Conservation (phyloP, 2,888 invertebrate species). For the Lumbricus terrestris region DNA sequence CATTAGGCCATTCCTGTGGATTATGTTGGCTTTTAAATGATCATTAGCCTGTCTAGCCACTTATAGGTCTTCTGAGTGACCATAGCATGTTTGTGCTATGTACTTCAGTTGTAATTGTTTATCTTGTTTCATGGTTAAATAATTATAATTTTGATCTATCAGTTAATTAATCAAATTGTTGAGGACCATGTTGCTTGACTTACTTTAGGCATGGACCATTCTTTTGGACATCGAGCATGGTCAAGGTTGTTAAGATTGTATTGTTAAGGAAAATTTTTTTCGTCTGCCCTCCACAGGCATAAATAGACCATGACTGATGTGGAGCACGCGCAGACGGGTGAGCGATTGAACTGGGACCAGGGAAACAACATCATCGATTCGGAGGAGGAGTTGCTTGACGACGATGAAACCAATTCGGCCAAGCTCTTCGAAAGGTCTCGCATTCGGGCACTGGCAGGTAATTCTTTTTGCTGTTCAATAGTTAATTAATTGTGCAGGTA, state of each 20-base stretch:
- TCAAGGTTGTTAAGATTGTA: too few species aligned
- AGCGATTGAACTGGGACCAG: conserved; percentile 25
- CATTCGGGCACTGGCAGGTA: conserved; percentile 96
- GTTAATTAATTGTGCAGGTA: neutral
- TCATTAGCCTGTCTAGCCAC: too few species aligned
- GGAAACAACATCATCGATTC: conserved; percentile 70
- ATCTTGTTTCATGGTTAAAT: too few species aligned
- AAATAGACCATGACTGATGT: conserved; percentile 26
- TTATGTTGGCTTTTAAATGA: too few species aligned
- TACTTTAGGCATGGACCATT: neutral
- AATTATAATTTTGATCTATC: too few species aligned
- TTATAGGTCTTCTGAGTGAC: too few species aligned
- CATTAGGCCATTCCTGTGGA: neutral
- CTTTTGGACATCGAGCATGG: neutral
- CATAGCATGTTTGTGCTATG: too few species aligned
- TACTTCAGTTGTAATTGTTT: too few species aligned
- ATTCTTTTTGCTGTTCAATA: conserved; percentile 42
- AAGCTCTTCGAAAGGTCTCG: conserved; percentile 97
- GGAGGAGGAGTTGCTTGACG: conserved; percentile 86
- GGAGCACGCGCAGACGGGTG: conserved; percentile 23
- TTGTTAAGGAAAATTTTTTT: neutral
- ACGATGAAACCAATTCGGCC: conserved; percentile 91
- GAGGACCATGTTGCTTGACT: too few species aligned
- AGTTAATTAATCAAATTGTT: too few species aligned
- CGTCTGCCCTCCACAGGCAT: neutral